A percentile compares a stretch with the other conserved stretches of the same genome.
Evolutionary conservation across 2,113 vertebrate genomes (phyloP).

Genomic region (Notarius lentiginosus): DNA sequence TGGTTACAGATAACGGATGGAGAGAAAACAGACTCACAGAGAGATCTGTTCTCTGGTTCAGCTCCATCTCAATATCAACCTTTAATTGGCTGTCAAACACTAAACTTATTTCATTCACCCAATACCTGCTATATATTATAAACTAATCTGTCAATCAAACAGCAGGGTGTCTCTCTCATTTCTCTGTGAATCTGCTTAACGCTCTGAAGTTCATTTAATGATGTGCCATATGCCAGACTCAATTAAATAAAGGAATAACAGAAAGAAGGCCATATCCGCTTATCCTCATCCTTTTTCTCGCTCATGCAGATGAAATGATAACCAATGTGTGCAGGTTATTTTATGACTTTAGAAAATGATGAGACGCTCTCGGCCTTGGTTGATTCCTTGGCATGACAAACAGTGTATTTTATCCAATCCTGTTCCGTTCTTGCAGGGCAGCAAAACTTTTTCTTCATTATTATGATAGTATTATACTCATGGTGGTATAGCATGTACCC

Average conservation of each 20-base stretch:
- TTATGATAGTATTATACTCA: background rate
- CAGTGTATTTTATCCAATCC: background rate
- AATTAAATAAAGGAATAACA: constrained; percentile 75
- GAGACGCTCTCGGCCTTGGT: background rate
- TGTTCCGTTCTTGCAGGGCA: background rate
- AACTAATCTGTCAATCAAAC: constrained; percentile 77
- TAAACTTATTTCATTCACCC: constrained; percentile 57
- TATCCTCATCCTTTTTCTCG: background rate
- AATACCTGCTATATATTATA: constrained; percentile 68
- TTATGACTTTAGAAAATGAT: background rate
- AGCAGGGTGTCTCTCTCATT: constrained; percentile 59
- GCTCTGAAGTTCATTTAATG: constrained; percentile 76
- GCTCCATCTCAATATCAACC: constrained; percentile 54
- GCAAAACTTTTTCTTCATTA: background rate
- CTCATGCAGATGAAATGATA: background rate
- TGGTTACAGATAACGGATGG: no score
- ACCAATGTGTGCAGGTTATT: background rate
- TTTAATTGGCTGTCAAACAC: constrained; percentile 68
- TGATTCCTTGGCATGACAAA: background rate
- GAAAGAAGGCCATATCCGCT: background rate
- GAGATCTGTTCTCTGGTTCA: background rate
- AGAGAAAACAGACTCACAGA: no score
- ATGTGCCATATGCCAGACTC: constrained; percentile 69
- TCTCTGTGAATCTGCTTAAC: constrained; percentile 76
- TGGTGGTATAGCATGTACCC: background rate